Conservation (phyloP, 2,888 invertebrate genomes). For the Drosophila meridionalis region DNA sequence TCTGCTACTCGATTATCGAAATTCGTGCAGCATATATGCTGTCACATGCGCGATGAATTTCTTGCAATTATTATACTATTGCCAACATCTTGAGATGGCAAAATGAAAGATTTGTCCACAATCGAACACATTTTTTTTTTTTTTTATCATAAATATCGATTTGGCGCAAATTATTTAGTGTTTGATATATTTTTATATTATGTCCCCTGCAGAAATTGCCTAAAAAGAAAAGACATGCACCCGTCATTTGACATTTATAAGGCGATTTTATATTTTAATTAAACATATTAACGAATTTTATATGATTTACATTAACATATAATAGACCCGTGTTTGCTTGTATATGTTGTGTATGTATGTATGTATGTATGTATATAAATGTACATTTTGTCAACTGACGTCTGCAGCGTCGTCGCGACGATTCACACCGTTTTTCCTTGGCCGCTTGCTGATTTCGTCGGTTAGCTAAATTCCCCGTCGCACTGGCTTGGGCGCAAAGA, state of each 20-base stretch:
- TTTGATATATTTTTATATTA: background rate
- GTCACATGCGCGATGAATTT: background rate
- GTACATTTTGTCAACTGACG: constrained; percentile 22
- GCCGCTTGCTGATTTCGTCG: background rate
- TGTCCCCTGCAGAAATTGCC: background rate
- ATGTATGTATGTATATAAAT: constrained; percentile 23
- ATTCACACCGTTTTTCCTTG: background rate
- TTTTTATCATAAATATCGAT: background rate
- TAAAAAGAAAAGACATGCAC: background rate
- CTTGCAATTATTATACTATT: too few species aligned
- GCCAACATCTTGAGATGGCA: background rate
- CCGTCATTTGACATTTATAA: background rate
- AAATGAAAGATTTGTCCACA: background rate
- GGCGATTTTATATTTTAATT: constrained; percentile 6
- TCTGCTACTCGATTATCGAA: background rate
- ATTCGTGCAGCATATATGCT: background rate
- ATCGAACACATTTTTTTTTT: background rate
- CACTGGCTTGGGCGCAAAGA: constrained; percentile 95
- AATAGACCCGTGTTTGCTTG: constrained; percentile 1
- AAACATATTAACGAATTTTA: background rate
- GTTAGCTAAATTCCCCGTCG: constrained; percentile 89
- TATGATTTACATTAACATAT: constrained; percentile 3
- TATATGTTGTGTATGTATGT: constrained; percentile 8
- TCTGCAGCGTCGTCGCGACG: background rate
- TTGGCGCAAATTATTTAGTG: background rate